These are phyloP conservation scores for Daubentonia madagascariensis DNA, from an alignment of 2,113 vertebrate genomes.

Conservation along the genomic window DNA sequence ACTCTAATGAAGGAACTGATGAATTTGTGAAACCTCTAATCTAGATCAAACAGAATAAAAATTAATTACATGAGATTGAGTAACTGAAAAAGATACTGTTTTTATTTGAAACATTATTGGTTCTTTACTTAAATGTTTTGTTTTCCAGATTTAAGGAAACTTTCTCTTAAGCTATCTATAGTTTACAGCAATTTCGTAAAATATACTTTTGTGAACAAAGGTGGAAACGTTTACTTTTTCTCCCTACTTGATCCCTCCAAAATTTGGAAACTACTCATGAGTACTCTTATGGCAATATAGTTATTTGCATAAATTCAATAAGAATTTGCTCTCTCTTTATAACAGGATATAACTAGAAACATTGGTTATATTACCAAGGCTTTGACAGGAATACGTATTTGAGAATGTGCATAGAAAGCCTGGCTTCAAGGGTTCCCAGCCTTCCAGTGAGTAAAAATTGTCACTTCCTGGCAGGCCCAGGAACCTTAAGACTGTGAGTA, in stretches of 20 bases:
- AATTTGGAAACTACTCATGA: neutral
- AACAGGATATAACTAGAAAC: neutral
- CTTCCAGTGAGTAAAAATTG: neutral
- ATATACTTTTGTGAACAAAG: neutral
- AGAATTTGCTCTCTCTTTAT: neutral
- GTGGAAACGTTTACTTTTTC: neutral
- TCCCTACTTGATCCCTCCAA: neutral
- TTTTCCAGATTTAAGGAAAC: neutral
- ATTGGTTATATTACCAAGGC: neutral
- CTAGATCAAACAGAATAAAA: neutral
- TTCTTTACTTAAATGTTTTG: neutral
- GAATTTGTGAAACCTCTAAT: neutral
- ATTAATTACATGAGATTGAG: no score
- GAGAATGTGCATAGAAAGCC: neutral
- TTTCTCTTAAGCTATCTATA: neutral
- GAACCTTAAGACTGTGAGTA: neutral
- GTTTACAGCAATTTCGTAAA: neutral
- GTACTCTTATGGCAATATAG: neutral
- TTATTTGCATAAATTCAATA: neutral
- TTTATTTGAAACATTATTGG: neutral
- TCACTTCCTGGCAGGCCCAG: neutral
- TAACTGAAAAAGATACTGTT: neutral
- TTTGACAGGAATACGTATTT: neutral
- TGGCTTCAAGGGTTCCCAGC: neutral
- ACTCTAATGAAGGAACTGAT: neutral